Evolutionary conservation across 2,797 vertebrate genomes (phyloP).

Genomic region (Cossypha niveicapilla): DNA sequence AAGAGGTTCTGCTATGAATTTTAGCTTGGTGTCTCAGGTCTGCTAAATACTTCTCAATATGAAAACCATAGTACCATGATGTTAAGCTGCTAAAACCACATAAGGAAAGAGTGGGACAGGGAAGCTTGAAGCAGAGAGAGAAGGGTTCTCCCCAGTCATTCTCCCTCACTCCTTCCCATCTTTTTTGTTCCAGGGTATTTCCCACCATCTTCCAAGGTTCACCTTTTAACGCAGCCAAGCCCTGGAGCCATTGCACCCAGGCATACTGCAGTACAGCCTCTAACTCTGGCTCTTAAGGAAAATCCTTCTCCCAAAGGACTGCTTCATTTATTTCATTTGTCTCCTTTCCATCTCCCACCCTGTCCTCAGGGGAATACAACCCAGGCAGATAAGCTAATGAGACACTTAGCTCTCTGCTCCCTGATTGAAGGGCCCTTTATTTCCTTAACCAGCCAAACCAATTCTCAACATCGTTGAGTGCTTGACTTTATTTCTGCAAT

Average conservation of each 20-base stretch:
- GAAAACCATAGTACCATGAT: background rate
- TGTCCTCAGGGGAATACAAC: slow-evolving; percentile 39
- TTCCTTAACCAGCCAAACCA: slow-evolving; percentile 47
- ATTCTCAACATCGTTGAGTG: background rate
- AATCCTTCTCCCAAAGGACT: background rate
- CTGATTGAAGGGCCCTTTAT: slow-evolving; percentile 63
- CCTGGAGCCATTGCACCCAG: background rate
- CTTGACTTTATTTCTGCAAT: slow-evolving; percentile 47
- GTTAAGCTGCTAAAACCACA: background rate
- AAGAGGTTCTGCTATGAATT: slow-evolving; percentile 17
- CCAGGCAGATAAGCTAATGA: slow-evolving; percentile 64
- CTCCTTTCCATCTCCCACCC: slow-evolving; percentile 31
- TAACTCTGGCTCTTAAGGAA: background rate
- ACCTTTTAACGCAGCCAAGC: background rate
- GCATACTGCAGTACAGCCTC: background rate
- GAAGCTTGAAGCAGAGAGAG: background rate
- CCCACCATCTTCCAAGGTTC: background rate
- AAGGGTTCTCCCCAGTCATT: background rate
- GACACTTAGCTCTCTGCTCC: slow-evolving; percentile 59
- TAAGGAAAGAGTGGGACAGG: background rate
- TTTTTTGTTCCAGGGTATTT: background rate
- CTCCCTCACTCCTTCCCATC: background rate
- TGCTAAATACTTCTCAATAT: background rate
- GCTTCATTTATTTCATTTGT: slow-evolving; percentile 43
- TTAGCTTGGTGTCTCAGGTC: slow-evolving; percentile 3